A percentile compares a stretch with the other conserved stretches of the same genome.
Evolutionary conservation across 2,113 vertebrate species (phyloP).

Genomic region (Anas platyrhynchos): DNA sequence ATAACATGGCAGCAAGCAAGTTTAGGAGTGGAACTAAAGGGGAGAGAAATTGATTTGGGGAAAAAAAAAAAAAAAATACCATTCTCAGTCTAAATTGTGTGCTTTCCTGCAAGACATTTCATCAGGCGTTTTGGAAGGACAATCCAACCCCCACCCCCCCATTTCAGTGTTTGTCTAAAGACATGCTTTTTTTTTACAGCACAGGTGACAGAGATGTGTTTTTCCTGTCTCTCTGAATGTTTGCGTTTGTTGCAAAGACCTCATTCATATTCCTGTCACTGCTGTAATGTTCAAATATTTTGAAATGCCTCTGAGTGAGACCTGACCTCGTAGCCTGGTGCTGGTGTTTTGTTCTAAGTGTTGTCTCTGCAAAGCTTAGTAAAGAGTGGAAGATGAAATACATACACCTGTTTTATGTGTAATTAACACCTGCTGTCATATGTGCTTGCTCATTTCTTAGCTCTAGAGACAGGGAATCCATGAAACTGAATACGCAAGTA

Average conservation of each 20-base stretch:
- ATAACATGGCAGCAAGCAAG: background rate
- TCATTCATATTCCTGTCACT: conserved; percentile 10
- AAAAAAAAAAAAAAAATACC: background rate
- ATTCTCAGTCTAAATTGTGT: background rate
- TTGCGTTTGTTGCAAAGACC: background rate
- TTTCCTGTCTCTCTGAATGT: background rate
- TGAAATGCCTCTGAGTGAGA: background rate
- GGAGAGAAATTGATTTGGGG: background rate
- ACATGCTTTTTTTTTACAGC: background rate
- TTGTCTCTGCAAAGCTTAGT: background rate
- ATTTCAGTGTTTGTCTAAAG: background rate
- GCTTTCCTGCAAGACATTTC: background rate
- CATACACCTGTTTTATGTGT: background rate
- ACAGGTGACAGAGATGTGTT: background rate
- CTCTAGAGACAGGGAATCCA: background rate
- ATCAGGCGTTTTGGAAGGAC: background rate
- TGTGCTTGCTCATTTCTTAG: background rate
- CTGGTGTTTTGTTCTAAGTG: background rate
- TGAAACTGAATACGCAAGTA: background rate
- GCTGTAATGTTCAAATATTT: background rate
- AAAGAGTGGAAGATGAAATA: background rate
- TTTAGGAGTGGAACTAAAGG: background rate
- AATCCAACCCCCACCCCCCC: background rate
- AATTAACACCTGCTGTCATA: background rate
- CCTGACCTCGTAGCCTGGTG: background rate